Evolutionary conservation across 2,888 invertebrate species (phyloP).

Genomic region (Callyntrura guangdongensis): DNA sequence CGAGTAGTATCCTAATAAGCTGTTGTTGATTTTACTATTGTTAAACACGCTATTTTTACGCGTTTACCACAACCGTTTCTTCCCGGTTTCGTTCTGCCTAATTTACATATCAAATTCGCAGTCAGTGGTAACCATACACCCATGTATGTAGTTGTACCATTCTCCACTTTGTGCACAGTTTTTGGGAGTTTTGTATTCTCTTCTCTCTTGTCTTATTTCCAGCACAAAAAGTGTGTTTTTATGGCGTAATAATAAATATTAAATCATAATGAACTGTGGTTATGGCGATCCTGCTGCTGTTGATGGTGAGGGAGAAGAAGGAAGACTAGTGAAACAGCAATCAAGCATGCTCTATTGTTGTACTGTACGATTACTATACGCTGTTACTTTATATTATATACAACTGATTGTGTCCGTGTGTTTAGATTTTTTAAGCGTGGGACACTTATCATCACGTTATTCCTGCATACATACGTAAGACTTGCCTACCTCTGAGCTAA

Average conservation of each 20-base stretch:
- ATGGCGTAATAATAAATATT: constrained; percentile 38
- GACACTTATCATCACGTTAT: neutral
- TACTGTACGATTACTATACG: neutral
- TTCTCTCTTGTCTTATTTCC: constrained; percentile 7
- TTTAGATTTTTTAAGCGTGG: constrained; percentile 2
- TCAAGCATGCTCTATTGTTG: constrained; percentile 32
- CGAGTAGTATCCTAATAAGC: neutral
- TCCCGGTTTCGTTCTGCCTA: too few species aligned
- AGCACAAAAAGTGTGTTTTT: constrained; percentile 33
- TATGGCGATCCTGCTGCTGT: neutral
- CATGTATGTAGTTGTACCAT: neutral
- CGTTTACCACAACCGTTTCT: too few species aligned
- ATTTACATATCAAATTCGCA: too few species aligned
- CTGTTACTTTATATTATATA: too few species aligned
- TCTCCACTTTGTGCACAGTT: neutral
- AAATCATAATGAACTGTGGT: constrained; percentile 1
- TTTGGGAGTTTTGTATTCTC: neutral
- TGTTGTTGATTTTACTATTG: neutral
- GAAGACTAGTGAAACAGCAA: constrained; percentile 38
- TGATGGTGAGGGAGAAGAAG: constrained; percentile 8
- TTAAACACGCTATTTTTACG: constrained; percentile 1
- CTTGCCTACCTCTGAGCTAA: neutral
- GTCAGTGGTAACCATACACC: too few species aligned
- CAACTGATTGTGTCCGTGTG: constrained; percentile 20
- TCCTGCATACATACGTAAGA: neutral